Base-by-base conservation (phyloP, 2,797 vertebrate species). In the Moxostoma hubbsi region DNA sequence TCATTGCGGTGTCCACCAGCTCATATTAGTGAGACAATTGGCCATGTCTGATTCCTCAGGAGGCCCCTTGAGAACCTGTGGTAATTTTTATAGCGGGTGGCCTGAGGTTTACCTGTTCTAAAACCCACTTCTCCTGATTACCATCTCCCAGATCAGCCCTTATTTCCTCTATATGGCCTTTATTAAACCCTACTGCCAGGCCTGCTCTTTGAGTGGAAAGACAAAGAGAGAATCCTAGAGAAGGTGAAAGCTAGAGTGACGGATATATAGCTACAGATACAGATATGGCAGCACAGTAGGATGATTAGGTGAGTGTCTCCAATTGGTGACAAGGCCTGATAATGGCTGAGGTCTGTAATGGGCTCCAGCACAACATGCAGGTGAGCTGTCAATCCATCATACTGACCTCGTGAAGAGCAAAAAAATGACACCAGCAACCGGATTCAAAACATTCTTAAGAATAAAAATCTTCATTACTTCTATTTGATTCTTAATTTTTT, bases 281-380 rank as follows among this genome's bases (percentile, higher is more conserved):
- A 71, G 68, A 79, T 79, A 68, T 24, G 47, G 7, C 59, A 36
- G 16, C 64, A 53, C 16, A 10, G 79, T 57, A 59, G 89, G 90
- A 90, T 90, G 91, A 93, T 93, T 92, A 93, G 91, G 90, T 85
- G 84, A 87, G 87, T 90, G 92, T 90, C 89, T 90, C 87, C 89
- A 54, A 87, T 90, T 89, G 90, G 91, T 91, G 91, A 93, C 90
- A 91, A 90, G 89, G 86, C 87, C 88, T 91, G 92, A 92, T 92
- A 92, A 92, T 61, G 53, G 88, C n/a, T 46, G 59, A 79, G 82
- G 87, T 78, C 86, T 90, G 87, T 90, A 91, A 91, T 90, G 86
- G 72, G 77, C 67, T 71, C 87, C 86, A 85, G 87, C 86, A 84
- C 85, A 73, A 74, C 54, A 67, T 36, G 9, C 63, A 55, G 51